Conservation (phyloP, 2,113 vertebrate species). For the Plectropomus leopardus region DNA sequence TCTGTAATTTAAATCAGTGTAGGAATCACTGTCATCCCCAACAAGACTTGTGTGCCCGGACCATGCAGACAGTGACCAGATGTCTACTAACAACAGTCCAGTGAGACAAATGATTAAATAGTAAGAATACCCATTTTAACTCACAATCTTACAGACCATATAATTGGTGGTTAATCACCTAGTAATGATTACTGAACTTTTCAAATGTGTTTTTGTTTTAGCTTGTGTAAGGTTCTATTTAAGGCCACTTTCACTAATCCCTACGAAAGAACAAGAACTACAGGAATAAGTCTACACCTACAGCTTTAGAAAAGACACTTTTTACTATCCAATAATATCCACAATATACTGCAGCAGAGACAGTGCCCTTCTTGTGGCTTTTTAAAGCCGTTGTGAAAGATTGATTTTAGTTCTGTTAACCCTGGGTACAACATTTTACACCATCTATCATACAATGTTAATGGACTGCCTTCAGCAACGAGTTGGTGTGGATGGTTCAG, state of each 20-base stretch:
- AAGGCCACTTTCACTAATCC: background rate
- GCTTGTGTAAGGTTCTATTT: background rate
- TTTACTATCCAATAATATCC: background rate
- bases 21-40: background rate
- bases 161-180: background rate
- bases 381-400: background rate
- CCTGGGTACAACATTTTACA: background rate
- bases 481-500: background rate
- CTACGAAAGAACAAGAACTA: background rate
- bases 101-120: background rate
- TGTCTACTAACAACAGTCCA: background rate
- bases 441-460: constrained; percentile 5
- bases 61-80: background rate
- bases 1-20: constrained; percentile 19
- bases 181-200: background rate
- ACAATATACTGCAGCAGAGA: background rate
- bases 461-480: constrained; percentile 17
- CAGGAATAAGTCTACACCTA: background rate
- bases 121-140: background rate
- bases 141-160: background rate
- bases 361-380: background rate
- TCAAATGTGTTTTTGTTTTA: background rate
- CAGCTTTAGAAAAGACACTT: background rate
- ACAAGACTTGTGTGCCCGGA: background rate
- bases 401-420: constrained; percentile 8